Evolutionary conservation across 1,140 invertebrate species (phyloP).

Genomic region (Temnothorax curvispinosus): DNA sequence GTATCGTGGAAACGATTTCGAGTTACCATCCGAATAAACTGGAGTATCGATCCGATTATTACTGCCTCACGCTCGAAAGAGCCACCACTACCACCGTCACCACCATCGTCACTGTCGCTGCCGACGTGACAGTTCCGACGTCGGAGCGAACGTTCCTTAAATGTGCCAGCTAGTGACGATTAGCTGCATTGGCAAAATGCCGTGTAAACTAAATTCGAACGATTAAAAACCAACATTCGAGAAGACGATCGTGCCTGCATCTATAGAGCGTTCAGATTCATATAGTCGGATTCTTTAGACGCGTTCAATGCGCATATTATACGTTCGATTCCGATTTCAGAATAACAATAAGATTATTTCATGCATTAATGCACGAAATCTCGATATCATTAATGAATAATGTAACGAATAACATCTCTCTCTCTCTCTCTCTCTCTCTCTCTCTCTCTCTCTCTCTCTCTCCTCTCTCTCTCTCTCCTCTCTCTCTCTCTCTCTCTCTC

Average conservation of each 20-base stretch:
- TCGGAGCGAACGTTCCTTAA: slow-evolving; percentile 38
- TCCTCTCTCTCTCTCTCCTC: too few species aligned
- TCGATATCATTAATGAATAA: background rate
- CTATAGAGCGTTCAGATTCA: slow-evolving; percentile 20
- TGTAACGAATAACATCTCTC: background rate
- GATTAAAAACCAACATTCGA: slow-evolving; percentile 60
- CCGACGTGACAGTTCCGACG: slow-evolving; percentile 37
- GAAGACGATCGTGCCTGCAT: slow-evolving; percentile 52
- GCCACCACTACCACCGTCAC: background rate
- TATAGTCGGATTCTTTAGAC: background rate
- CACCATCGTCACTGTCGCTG: background rate
- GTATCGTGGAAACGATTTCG: slow-evolving; percentile 20
- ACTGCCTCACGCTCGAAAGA: slow-evolving; percentile 15
- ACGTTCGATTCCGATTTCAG: background rate
- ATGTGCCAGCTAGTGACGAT: slow-evolving; percentile 46
- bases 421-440: too few species aligned
- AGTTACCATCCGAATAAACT: slow-evolving; percentile 28
- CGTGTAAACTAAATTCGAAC: slow-evolving; percentile 68
- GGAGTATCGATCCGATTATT: slow-evolving; percentile 53
- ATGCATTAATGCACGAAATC: background rate
- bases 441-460: too few species aligned
- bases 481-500: too few species aligned
- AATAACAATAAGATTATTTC: background rate
- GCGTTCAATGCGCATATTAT: background rate
- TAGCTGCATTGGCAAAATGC: slow-evolving; percentile 69